phyloP scores from a whole-genome alignment of 2,113 vertebrate species.

The Sus scrofa region DNA sequence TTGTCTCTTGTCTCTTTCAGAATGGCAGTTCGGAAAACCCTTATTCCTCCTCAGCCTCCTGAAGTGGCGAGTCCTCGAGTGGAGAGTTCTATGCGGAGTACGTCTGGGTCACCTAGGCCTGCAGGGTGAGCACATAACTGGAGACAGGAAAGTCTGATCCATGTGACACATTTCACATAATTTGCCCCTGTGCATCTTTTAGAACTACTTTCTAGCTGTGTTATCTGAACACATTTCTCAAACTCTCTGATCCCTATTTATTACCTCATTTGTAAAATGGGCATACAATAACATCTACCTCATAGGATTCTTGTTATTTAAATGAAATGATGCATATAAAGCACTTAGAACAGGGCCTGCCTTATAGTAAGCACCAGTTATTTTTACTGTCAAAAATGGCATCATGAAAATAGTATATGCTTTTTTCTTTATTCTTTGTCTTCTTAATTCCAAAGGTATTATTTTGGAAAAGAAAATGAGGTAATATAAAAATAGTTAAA shows the following conservation, averaged over 20 bases:
- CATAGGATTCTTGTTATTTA: not conserved
- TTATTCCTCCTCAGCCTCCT: constrained; percentile 94
- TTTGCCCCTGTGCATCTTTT: not conserved
- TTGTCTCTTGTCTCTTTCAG: constrained; percentile 86
- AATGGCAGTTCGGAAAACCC: constrained; percentile 95
- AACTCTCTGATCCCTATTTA: not conserved
- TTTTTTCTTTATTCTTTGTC: constrained; percentile 28
- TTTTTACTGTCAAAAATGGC: not conserved
- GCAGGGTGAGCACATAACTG: constrained; percentile 90
- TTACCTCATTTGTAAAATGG: not conserved
- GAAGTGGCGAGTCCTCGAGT: constrained; percentile 92
- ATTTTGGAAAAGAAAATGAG: not conserved
- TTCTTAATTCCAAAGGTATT: constrained; percentile 25
- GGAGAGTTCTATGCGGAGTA: constrained; percentile 92
- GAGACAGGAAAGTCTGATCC: not conserved
- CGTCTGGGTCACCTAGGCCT: constrained; percentile 95
- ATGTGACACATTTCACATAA: not conserved
- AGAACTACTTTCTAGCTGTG: not conserved
- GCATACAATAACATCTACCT: not conserved
- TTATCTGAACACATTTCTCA: not conserved
- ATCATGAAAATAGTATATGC: not conserved
- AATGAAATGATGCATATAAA: not conserved
- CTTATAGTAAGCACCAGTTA: not conserved
- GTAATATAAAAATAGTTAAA: constrained; percentile 34
- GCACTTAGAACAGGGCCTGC: not conserved